Conservation (phyloP, 2,797 vertebrate species). For the Natrix natrix region DNA sequence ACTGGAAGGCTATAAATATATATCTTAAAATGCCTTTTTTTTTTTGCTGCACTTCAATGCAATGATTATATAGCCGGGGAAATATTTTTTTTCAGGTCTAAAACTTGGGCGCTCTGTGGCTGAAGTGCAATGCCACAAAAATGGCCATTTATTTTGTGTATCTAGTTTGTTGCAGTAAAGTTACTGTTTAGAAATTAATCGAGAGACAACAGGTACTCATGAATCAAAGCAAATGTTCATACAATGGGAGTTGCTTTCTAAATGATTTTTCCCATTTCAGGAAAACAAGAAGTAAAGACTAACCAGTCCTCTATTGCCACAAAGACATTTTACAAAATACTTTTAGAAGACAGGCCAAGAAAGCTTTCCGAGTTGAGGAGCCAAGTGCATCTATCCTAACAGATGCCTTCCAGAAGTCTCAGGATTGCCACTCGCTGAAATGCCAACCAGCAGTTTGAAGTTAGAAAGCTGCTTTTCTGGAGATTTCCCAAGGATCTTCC, state of each 20-base stretch:
- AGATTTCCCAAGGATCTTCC: not conserved
- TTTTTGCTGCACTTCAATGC: slow-evolving; percentile 24
- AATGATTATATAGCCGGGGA: slow-evolving; percentile 41
- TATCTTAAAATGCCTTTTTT: not conserved
- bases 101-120: slow-evolving; percentile 49
- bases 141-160: not conserved
- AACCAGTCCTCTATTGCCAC: not conserved
- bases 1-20: slow-evolving; percentile 38
- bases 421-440: not conserved
- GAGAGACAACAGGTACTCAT: slow-evolving; percentile 21
- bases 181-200: slow-evolving; percentile 33
- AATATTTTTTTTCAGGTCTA: slow-evolving; percentile 52
- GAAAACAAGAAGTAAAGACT: slow-evolving; percentile 22
- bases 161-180: slow-evolving; percentile 16
- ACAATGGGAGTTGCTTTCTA: not conserved
- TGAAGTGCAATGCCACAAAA: slow-evolving; percentile 17
- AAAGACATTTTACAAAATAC: slow-evolving; percentile 14
- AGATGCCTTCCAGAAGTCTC: not conserved
- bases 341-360: not conserved
- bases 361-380: not conserved
- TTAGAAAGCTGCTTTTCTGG: not conserved
- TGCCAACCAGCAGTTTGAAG: not conserved
- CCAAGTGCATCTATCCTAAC: not conserved
- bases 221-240: slow-evolving; percentile 29
- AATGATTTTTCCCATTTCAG: slow-evolving; percentile 17